Base-by-base conservation (phyloP, 2,797 vertebrate genomes). In the Threskiornis aethiopicus region DNA sequence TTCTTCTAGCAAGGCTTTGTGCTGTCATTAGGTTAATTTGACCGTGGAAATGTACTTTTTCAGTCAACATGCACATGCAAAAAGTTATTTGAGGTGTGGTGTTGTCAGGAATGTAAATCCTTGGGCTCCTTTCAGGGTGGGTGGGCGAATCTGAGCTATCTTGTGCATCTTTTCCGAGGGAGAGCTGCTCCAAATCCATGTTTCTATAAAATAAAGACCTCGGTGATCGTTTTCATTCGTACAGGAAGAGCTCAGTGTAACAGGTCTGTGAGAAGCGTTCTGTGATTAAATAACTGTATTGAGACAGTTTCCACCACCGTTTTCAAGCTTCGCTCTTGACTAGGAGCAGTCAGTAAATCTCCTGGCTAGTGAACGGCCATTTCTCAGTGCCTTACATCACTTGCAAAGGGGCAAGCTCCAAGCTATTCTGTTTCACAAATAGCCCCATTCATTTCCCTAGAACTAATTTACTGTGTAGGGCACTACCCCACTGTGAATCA, bases 21-120 rank as follows among this genome's bases (percentile, higher is more conserved):
- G 13, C 3, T 31, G 21, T 8, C 12, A 0, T 0, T 3, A 4
- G 65, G 35, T 24, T 14, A 0, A 1, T 12, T 15, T 3, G 7
- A 0, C 59, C 31, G 25, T 2, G 8, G 42, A 2, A 52, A 10
- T 1, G 54, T 20, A 49, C 2, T 31, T 1, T 2, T 39, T 5
- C 11, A 5, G 5, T 44, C 51, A 8, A 12, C 0, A 3, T 11
- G n/a, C 5, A 1, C 0, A 0, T 5, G 55, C 0, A 0, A 3
- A 39, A 25, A 46, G 4, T 10, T 13, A 5, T 20, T 25, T 9
- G 47, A 41, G 65, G 31, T 6, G 35, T 19, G 84, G 15, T 3
- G 4, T 5, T 62, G 64, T 20, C 4, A 1, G 75, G 35, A 31
- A 3, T 1, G 1, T 9, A 2, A 78, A 26, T 35, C 24, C 14